Base-by-base conservation (phyloP, 2,113 vertebrate species). In the Sitta europaea region DNA sequence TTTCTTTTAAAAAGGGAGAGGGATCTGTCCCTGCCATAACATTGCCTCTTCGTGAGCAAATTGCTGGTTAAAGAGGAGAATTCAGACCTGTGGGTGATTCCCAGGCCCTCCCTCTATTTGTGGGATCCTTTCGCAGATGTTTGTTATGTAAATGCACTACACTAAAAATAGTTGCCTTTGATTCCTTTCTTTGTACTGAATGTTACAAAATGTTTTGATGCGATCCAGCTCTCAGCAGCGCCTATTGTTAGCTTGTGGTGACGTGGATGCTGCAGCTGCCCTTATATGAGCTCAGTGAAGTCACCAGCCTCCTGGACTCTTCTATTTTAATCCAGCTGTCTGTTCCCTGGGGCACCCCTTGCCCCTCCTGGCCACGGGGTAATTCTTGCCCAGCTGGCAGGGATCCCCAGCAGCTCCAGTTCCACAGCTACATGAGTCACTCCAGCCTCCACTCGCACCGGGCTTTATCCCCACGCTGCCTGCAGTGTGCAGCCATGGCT, bases 161-260 rank as follows among this genome's bases (percentile, higher is more conserved):
- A 76, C 97, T 97, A 98, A 98, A 98, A 98, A 98, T 98, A 98
- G 97, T 67, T 93, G 72, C 83, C 82, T 86, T 95, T 95, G 91
- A 47, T 96, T 98, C 90, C 89, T 96, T 67, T 85, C 92, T 96
- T 96, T 91, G 95, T 95, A 94, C 88, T 63, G 71, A 94, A 92
- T 20, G n/a, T 95, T 95, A 96, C 93, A 96, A 97, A 97, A 96
- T 91, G 90, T 97, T 97, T 96, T 94, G 92, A 94, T 95, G 95
- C 55, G 92, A 89, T 91, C 76, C 92, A 93, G 93, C 95, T 94
- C 90, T 91, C 92, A 87, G 95, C 96, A 87, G 91, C 3, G 62
- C 86, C 90, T 96, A 91, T 96, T 97, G 97, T 97, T 95, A 93
- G 96, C 90, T 72, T 75, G 72, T 4, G 9, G 89, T 97, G 96